Evolutionary conservation across 2,113 vertebrate genomes (phyloP), one percentile per base, ranked within the genome.

Genomic region (Tricholaema leucomelas): DNA sequence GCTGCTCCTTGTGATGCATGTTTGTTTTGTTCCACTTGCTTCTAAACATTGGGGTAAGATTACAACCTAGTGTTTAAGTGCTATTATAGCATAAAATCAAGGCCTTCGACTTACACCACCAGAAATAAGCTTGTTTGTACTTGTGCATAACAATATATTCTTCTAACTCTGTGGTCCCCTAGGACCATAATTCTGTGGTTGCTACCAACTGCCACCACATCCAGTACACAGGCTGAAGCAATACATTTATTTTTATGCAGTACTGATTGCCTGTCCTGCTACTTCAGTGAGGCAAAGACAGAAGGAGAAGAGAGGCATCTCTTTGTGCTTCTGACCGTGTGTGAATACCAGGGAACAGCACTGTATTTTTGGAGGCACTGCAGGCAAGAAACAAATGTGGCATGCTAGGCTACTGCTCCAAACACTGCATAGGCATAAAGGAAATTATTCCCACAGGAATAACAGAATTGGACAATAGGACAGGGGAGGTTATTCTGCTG

Each of bases 241-340:
- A 95, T 17, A 63, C 6, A 80, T 73, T 76, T 93, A 93, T 93
- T 93, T 95, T 90, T 91, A 40, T 81, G 56, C 77, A 63, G 65
- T 35, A 50, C 64, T 52, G 50, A 85, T 85, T 48, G 58, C 83
- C 75, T 80, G 52, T 46, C 42, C 85, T n/a, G 74, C 76, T n/a
- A 73, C 27, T 31, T 58, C 58, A 72, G 18, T 6, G 44, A 92
- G 71, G 70, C 70, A 83, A 90, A 77, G 77, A 71, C 31, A 78
- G n/a, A 93, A 87, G 81, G 63, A 18, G 54, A 86, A 28, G 65
- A 55, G 2, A 83, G 63, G 38, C 40, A 69, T 87, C 74, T 76
- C 46, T 91, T 71, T 58, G 76, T 33, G 38, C 36, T 91, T 69
- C 71, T 92, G 81, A 91, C 64, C 48, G 67, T 48, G 70, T 86